These are phyloP conservation scores for Cremastobaeus sp. DNA, from an alignment of 2,888 invertebrate genomes.

Conservation along the genomic window DNA sequence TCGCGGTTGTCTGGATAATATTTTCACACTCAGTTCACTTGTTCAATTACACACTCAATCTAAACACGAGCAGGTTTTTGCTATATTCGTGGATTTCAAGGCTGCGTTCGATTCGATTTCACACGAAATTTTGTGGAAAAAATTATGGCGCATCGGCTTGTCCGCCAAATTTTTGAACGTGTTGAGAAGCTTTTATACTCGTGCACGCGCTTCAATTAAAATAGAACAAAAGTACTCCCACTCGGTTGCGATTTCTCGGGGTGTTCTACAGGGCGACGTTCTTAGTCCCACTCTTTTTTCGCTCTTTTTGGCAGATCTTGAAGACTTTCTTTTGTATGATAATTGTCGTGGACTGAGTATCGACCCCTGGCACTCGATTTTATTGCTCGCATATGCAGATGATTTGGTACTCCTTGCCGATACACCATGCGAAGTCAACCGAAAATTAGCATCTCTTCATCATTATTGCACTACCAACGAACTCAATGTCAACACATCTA, in stretches of 20 bases:
- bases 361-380: not conserved
- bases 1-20: conserved; percentile 1
- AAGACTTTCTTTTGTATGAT: not conserved
- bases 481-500: not conserved
- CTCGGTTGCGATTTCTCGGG: not conserved
- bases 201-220: not conserved
- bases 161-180: not conserved
- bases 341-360: conserved; percentile 1
- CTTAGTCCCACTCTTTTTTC: conserved; percentile 5
- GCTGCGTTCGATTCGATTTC: not conserved
- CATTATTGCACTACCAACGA: not conserved
- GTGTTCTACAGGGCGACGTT: conserved; percentile 13
- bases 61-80: not conserved
- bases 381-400: conserved; percentile 2
- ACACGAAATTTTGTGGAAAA: not conserved
- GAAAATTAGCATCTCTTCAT: not conserved
- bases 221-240: not conserved
- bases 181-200: not conserved
- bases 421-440: not conserved
- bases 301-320: not conserved
- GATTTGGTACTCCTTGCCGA: not conserved
- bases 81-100: not conserved
- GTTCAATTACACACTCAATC: not conserved
- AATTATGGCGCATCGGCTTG: not conserved
- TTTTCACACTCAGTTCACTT: not conserved